phyloP scores from a whole-genome alignment of 1,140 invertebrate species.

The Aphis gossypii region DNA sequence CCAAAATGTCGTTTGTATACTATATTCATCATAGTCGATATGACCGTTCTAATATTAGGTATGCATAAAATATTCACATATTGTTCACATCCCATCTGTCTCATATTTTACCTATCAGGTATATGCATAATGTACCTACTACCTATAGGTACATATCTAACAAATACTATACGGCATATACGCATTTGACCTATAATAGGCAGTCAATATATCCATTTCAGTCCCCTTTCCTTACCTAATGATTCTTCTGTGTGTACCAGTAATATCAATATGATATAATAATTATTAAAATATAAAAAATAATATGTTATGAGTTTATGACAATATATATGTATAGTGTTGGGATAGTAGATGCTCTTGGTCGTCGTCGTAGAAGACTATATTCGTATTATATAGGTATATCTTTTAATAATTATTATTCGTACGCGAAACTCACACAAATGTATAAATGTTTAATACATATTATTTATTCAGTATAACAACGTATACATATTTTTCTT shows the following conservation, averaged over 20 bases:
- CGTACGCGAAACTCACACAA: not conserved
- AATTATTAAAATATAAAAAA: too few species aligned
- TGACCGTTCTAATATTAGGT: not conserved
- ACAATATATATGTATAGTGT: not conserved
- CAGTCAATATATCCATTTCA: too few species aligned
- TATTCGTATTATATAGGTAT: not conserved
- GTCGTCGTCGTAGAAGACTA: not conserved
- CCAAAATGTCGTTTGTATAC: not conserved
- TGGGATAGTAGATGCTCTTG: not conserved
- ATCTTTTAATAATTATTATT: not conserved
- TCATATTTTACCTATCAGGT: not conserved
- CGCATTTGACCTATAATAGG: too few species aligned
- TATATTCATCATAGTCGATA: not conserved
- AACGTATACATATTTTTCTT: not conserved
- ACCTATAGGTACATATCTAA: too few species aligned
- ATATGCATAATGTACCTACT: too few species aligned
- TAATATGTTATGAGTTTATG: not conserved
- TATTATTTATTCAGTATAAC: not conserved
- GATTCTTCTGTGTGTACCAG: too few species aligned
- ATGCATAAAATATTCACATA: not conserved
- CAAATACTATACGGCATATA: too few species aligned
- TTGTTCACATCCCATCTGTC: not conserved
- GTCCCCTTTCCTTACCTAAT: too few species aligned
- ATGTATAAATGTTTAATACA: not conserved
- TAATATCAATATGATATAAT: too few species aligned